Percentiles rank a stretch among this genome's conserved stretches.
Evolutionary conservation across 2,888 invertebrate species (phyloP).

Genomic region (Pomacea canaliculata): DNA sequence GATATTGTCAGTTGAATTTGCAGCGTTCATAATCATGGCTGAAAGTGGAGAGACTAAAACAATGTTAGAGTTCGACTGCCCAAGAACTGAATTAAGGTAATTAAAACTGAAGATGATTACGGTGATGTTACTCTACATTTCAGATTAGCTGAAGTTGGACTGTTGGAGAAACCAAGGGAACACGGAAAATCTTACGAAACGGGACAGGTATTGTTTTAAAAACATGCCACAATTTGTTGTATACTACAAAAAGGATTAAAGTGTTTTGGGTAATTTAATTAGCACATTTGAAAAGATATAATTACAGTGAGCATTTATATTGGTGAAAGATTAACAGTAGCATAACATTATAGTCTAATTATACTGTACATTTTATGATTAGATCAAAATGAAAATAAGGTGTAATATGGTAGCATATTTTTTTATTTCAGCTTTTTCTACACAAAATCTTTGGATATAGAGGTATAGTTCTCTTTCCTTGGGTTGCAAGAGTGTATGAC

Average conservation of each 20-base stretch:
- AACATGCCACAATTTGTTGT: no score
- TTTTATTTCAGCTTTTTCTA: conserved; percentile 79
- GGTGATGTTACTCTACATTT: conserved; percentile 5
- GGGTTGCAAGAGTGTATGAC: conserved; percentile 95
- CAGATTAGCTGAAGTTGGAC: conserved; percentile 94
- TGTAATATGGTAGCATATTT: not conserved
- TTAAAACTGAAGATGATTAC: not conserved
- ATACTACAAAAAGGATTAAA: no score
- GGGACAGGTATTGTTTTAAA: conserved; percentile 77
- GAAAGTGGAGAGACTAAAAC: no score
- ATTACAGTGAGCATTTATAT: no score
- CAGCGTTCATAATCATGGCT: not conserved
- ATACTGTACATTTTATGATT: no score
- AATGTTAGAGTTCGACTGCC: no score
- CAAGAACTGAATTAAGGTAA: no score
- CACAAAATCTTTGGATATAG: conserved; percentile 97
- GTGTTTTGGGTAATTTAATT: no score
- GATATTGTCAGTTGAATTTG: not conserved
- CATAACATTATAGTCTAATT: no score
- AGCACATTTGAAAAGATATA: no score
- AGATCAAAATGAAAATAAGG: no score
- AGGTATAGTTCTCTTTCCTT: conserved; percentile 96
- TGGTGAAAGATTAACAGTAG: no score
- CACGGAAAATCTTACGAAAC: conserved; percentile 90
- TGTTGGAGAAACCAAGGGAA: conserved; percentile 86